phyloP scores from a whole-genome alignment of 2,888 invertebrate genomes.

The Stenotaenia linearis region DNA sequence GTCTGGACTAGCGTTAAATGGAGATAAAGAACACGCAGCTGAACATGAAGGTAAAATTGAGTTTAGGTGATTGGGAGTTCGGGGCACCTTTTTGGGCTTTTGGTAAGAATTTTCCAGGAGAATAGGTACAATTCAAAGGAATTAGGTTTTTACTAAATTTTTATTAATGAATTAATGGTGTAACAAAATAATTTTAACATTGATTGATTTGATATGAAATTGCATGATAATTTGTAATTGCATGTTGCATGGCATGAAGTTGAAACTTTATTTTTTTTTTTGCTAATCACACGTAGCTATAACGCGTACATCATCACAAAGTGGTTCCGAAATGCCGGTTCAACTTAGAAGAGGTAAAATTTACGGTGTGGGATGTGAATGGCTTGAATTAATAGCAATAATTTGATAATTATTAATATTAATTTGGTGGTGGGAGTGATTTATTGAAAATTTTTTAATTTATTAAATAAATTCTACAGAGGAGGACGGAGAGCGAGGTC shows the following conservation, averaged over 20 bases:
- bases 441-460: not conserved
- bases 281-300: not conserved
- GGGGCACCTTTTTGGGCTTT: not conserved
- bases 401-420: not conserved
- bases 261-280: not conserved
- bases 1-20: slow-evolving; percentile 41
- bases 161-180: too few species aligned
- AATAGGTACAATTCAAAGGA: too few species aligned
- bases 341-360: slow-evolving; percentile 29
- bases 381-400: not conserved
- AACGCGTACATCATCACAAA: slow-evolving; percentile 11
- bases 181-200: not conserved
- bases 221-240: not conserved
- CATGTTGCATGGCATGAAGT: slow-evolving; percentile 30
- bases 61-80: not conserved
- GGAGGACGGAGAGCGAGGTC: not conserved
- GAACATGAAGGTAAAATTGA: slow-evolving; percentile 44
- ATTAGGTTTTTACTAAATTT: too few species aligned
- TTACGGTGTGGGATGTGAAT: not conserved
- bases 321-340: not conserved
- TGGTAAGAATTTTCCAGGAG: not conserved
- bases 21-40: slow-evolving; percentile 44
- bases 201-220: not conserved
- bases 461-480: not conserved
- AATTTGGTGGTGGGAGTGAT: not conserved